Conservation (phyloP, 2,888 invertebrate genomes). For the Gisinianus flammeolus region DNA sequence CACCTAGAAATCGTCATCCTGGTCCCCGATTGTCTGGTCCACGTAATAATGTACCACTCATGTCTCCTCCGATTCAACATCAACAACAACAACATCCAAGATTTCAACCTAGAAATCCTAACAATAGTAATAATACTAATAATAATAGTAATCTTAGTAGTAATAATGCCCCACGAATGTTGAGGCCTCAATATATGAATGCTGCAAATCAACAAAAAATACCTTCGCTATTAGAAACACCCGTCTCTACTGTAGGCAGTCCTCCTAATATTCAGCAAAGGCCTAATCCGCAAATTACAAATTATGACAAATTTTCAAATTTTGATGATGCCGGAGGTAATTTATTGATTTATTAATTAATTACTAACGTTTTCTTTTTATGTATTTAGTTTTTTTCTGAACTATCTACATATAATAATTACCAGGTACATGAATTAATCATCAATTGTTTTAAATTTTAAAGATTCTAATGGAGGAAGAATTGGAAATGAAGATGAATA, state of each 20-base stretch:
- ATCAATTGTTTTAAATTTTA: not conserved
- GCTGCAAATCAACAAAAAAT: not conserved
- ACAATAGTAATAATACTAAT: too few relatives aligned
- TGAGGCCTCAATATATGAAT: constrained; percentile 4
- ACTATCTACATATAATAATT: not conserved
- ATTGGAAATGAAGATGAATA: constrained; percentile 1
- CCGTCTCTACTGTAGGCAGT: not conserved
- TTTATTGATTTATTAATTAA: not conserved
- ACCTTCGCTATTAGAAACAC: constrained; percentile 17
- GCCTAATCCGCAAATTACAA: not conserved
- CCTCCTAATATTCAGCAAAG: constrained; percentile 1
- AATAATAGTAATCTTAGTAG: too few relatives aligned
- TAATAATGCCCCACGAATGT: constrained; percentile 6
- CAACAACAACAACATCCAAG: too few relatives aligned
- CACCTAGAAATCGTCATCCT: constrained; percentile 10
- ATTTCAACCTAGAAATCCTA: constrained; percentile 1
- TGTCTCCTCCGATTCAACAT: not conserved
- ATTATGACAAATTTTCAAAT: not conserved
- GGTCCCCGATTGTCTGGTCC: not conserved
- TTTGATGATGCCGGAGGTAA: constrained; percentile 4
- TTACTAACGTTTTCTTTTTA: not conserved
- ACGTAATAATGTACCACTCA: constrained; percentile 4
- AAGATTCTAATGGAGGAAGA: constrained; percentile 1
- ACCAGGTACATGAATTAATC: not conserved
- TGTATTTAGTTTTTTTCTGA: not conserved